Evolutionary conservation across 2,888 invertebrate genomes (phyloP).

Genomic region (Linyphia triangularis): DNA sequence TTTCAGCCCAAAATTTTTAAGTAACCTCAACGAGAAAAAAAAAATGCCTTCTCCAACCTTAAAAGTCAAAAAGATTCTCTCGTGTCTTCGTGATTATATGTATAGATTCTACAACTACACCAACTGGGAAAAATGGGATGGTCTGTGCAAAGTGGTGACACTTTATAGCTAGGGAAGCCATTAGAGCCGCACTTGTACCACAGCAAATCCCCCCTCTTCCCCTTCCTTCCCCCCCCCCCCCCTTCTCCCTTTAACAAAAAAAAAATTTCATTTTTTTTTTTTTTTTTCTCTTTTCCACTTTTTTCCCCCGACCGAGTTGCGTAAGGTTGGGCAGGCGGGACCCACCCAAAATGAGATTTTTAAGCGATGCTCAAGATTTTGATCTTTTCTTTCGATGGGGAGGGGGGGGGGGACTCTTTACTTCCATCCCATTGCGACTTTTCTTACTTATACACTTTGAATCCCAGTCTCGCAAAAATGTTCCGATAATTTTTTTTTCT

Average conservation of each 20-base stretch:
- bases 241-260: slow-evolving; percentile 29
- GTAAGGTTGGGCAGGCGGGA: slow-evolving; percentile 42
- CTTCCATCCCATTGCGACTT: slow-evolving; percentile 38
- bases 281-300: not conserved
- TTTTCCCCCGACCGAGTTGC: slow-evolving; percentile 10
- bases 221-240: too few relatives aligned
- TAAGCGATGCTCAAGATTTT: slow-evolving; percentile 70
- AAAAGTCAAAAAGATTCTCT: too few relatives aligned
- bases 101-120: slow-evolving; percentile 53
- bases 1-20: too few relatives aligned
- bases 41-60: too few relatives aligned
- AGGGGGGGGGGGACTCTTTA: slow-evolving; percentile 3
- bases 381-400: slow-evolving; percentile 28
- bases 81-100: too few relatives aligned
- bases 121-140: slow-evolving; percentile 36
- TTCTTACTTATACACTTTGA: slow-evolving; percentile 60
- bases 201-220: slow-evolving; percentile 50
- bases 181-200: slow-evolving; percentile 61
- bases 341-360: slow-evolving; percentile 61
- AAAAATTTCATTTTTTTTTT: slow-evolving; percentile 37
- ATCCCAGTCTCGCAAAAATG: slow-evolving; percentile 33
- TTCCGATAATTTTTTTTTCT: not conserved
- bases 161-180: slow-evolving; percentile 59
- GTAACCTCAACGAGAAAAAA: too few relatives aligned
- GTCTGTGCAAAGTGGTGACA: slow-evolving; percentile 53